A percentile compares a stretch with the other conserved stretches of the same genome.
phyloP scores from a whole-genome alignment of 2,797 vertebrate genomes.

The Ambastaia sidthimunki region DNA sequence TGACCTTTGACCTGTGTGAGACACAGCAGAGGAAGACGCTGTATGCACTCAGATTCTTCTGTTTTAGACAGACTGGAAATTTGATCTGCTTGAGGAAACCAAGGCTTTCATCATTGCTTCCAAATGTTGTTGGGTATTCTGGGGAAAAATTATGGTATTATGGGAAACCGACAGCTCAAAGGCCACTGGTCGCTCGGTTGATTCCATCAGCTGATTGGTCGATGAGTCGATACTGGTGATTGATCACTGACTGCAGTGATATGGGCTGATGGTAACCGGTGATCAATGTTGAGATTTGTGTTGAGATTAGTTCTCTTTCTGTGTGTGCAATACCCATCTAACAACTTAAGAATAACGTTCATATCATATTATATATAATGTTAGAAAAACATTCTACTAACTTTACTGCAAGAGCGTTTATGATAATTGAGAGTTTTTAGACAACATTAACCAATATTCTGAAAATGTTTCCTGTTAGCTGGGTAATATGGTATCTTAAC shows the following conservation, averaged over 20 bases:
- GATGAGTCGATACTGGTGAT: slow-evolving; percentile 2
- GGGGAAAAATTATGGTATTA: slow-evolving; percentile 39
- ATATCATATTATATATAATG: too few species aligned
- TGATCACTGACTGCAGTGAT: slow-evolving; percentile 11
- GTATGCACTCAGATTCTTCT: slow-evolving; percentile 3
- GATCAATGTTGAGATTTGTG: slow-evolving; percentile 10
- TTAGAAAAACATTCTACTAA: too few species aligned
- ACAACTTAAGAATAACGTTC: not conserved
- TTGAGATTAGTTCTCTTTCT: not conserved
- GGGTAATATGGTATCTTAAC: not conserved
- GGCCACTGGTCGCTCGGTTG: not conserved
- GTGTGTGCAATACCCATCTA: not conserved
- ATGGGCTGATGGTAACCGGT: slow-evolving; percentile 9
- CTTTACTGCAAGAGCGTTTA: too few species aligned
- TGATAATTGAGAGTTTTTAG: too few species aligned
- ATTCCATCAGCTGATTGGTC: slow-evolving; percentile 9
- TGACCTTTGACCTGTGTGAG: slow-evolving; percentile 40
- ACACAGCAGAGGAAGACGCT: slow-evolving; percentile 3
- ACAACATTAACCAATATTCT: too few species aligned
- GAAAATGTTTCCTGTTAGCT: too few species aligned
- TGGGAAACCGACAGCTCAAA: slow-evolving; percentile 8
- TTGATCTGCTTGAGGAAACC: slow-evolving; percentile 40
- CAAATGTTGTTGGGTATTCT: slow-evolving; percentile 36
- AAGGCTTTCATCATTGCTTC: slow-evolving; percentile 50
- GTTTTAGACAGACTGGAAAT: slow-evolving; percentile 37